Percentiles rank a stretch among this genome's conserved stretches.
These are phyloP conservation scores for Alcedo atthis DNA, from an alignment of 2,797 vertebrate species.

Conservation along the genomic window DNA sequence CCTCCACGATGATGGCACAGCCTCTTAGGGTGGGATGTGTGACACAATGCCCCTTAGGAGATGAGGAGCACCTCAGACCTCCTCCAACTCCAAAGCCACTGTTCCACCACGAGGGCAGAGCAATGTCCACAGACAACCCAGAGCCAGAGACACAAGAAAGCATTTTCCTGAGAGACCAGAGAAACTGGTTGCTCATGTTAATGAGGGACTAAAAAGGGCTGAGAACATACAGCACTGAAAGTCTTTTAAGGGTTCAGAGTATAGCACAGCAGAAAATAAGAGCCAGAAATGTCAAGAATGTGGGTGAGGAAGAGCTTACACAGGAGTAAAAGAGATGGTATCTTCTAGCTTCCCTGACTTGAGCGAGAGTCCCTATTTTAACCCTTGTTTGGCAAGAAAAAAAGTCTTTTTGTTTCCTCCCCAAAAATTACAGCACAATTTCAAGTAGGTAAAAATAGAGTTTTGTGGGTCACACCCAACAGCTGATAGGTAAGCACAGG, in stretches of 20 bases:
- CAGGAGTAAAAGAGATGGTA: background rate
- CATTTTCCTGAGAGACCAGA: background rate
- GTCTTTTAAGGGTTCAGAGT: background rate
- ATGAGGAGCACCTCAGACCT: background rate
- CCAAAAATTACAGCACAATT: background rate
- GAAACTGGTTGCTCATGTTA: background rate
- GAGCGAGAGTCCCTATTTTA: background rate
- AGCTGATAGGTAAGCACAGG: constrained; percentile 23
- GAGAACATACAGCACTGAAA: background rate
- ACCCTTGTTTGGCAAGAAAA: background rate
- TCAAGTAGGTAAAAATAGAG: constrained; percentile 34
- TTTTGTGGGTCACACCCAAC: constrained; percentile 27
- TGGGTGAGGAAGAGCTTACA: constrained; percentile 9
- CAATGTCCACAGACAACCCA: background rate
- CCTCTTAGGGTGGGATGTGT: background rate
- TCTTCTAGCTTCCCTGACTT: background rate
- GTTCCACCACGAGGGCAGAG: background rate
- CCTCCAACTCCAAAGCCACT: background rate
- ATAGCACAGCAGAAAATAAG: background rate
- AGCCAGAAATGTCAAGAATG: constrained; percentile 21
- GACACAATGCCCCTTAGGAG: background rate
- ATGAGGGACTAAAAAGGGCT: background rate
- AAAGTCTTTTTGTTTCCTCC: background rate
- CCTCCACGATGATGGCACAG: background rate
- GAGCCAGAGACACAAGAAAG: background rate